These are phyloP conservation scores for Epinotia nisella DNA, from an alignment of 2,888 invertebrate genomes.

Conservation along the genomic window DNA sequence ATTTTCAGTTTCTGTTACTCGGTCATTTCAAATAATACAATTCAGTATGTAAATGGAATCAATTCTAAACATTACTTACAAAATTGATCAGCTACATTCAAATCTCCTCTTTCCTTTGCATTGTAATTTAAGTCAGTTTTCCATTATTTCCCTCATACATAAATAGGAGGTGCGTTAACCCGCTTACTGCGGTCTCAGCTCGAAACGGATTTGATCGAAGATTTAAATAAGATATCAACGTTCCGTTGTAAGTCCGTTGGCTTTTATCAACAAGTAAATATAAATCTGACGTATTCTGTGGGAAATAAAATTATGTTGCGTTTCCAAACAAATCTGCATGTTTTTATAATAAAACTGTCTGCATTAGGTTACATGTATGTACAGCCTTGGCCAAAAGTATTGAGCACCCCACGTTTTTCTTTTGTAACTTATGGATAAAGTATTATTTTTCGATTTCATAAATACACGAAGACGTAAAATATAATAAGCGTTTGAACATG, in stretches of 20 bases:
- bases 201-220: not conserved
- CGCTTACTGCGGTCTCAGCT: slow-evolving; percentile 7
- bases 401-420: no score
- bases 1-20: not conserved
- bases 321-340: not conserved
- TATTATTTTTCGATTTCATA: no score
- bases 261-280: not conserved
- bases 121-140: slow-evolving; percentile 18
- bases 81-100: slow-evolving; percentile 19
- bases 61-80: slow-evolving; percentile 4
- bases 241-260: no score
- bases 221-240: slow-evolving; percentile 12
- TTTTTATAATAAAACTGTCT: not conserved
- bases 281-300: not conserved
- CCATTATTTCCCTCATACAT: slow-evolving; percentile 33
- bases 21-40: not conserved
- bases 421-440: no score
- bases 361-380: not conserved
- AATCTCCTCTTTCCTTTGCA: slow-evolving; percentile 20
- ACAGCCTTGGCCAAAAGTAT: no score
- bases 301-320: not conserved
- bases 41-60: slow-evolving; percentile 9
- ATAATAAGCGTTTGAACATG: no score
- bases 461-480: no score
- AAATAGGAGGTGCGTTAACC: slow-evolving; percentile 7